Evolutionary conservation across 2,113 vertebrate species (phyloP), one percentile per base, ranked within the genome.

Genomic region (Tinamus guttatus): DNA sequence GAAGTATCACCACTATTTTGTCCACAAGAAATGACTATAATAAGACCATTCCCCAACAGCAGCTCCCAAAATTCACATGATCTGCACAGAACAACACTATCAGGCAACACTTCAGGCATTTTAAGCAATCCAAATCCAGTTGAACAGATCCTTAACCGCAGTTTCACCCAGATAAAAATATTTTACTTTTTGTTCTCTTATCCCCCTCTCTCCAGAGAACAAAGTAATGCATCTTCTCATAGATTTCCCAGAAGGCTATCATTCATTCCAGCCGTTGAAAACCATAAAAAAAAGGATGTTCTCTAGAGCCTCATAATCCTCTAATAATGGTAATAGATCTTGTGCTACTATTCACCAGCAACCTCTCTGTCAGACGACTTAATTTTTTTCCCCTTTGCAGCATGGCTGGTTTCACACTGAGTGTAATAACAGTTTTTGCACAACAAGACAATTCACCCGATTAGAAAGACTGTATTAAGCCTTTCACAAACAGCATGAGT

Each of bases 241-340:
- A 10, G 51, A 95, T 90, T 96, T 98, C 85, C 86, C 95, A 97
- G 89, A 97, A 96, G 54, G 70, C 58, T 91, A 58, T 89, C 15
- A 78, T 96, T 97, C 70, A 97, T 96, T 97, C 85, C 28, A 93
- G 90, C 71, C 95, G 85, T 6, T 98, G 90, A 97, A 98, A 97
- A 95, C 84, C 74, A 96, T 95, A 95, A 97, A 97, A 97, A 97
- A 96, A 94, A 16, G n/a, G 59, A 81, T 62, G 92, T 96, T 69
- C 97, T 97, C 96, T 75, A 96, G 36, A 96, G 94, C 64, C 88
- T 81, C 85, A 79, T 87, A 95, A 94, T 68, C 71, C 67, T 85
- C 91, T 97, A 97, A 96, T 97, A 98, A 97, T 18, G 28, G 90
- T 94, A 97, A 98, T 64, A 97, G 80, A 97, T 97, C 93, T 96